phyloP scores from a whole-genome alignment of 2,113 vertebrate species.

The Heliornis fulica region DNA sequence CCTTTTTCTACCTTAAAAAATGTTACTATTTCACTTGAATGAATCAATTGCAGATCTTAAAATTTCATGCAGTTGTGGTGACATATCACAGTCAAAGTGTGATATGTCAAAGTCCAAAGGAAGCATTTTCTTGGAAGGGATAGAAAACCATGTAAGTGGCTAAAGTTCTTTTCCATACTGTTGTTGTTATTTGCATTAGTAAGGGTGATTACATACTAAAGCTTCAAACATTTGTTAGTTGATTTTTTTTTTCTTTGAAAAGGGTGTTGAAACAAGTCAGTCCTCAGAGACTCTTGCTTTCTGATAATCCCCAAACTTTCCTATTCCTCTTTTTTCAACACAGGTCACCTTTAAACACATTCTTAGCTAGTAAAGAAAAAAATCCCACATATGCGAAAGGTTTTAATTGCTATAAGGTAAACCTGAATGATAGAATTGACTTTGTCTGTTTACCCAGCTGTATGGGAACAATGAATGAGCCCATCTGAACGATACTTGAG shows the following conservation, averaged over 20 bases:
- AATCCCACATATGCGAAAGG: neutral
- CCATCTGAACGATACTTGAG: constrained; percentile 45
- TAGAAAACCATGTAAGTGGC: neutral
- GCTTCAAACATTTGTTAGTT: neutral
- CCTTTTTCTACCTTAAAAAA: neutral
- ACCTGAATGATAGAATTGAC: neutral
- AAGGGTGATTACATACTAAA: neutral
- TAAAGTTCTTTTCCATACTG: neutral
- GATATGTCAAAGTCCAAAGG: neutral
- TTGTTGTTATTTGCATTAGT: neutral
- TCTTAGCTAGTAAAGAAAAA: neutral
- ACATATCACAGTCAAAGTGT: neutral
- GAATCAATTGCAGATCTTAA: neutral
- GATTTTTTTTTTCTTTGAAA: neutral
- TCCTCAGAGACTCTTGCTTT: neutral
- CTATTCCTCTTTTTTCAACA: neutral
- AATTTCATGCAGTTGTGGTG: neutral
- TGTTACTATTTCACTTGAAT: neutral
- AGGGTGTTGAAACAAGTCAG: fast-evolving
- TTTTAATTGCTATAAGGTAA: constrained; percentile 25
- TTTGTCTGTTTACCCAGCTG: constrained; percentile 63
- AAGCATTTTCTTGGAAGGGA: neutral
- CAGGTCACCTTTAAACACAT: constrained; percentile 1
- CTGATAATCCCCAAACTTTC: neutral
- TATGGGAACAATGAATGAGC: constrained; percentile 18